Evolutionary conservation across 2,113 vertebrate genomes (phyloP), one percentile per base, ranked within the genome.

Genomic region (Steatornis caripensis): DNA sequence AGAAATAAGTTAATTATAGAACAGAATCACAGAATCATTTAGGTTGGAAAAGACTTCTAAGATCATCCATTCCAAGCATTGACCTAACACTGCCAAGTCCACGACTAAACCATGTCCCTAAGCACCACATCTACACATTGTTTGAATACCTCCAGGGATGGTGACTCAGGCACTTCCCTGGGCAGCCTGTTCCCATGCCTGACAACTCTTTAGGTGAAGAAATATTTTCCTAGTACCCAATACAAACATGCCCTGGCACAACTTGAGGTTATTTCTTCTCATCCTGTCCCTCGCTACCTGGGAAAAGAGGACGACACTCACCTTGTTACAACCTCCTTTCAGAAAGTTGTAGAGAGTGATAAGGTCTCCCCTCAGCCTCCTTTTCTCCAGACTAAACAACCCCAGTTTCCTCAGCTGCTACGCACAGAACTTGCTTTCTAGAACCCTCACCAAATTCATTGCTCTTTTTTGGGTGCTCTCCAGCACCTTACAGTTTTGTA

Each of bases 281-380:
- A 1, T 74, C 17, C 16, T 77, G 24, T 7, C 3, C 11, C 9
- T 58, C 62, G 27, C 45, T 58, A 45, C 12, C 1, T 58, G 30
- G 29, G 27, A 80, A 4, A 70, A 76, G 5, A 62, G 27, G 36
- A 5, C 0, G 0, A 51, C 8, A 45, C 5, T 6, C 23, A 32
- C 8, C 34, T 53, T 3, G 0, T 1, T 53, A 60, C 45, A 60
- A 10, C 15, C 34, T 53, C 36, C 14, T 45, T 60, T 29, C 32
- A 60, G 21, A 32, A 20, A 37, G 15, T 2, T 87, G 20, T 32
- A 55, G 26, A 62, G 11, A 60, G 10, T 0, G 0, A 7, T 54
- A 82, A 78, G 11, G 11, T 82, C 21, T n/a, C n/a, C n/a, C n/a
- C n/a, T 55, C 2, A 61, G 20, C 4, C 12, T 82, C 17, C 30